Conservation (phyloP, 2,113 vertebrate genomes). For the Hippocampus abdominalis region DNA sequence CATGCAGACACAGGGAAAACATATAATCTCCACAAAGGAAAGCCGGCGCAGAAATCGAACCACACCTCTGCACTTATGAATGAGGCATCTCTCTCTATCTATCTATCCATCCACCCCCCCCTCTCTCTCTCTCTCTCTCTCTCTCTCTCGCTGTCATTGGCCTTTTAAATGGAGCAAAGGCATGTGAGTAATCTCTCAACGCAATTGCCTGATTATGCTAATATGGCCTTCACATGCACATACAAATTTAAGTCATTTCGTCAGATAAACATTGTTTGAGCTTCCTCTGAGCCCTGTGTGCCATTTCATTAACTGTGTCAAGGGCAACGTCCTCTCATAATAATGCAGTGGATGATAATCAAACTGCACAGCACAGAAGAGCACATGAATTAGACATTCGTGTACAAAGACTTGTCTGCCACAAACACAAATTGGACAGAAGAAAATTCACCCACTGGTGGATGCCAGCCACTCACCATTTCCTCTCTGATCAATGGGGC, state of each 20-base stretch:
- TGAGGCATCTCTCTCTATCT: no score
- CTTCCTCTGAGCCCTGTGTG: slow-evolving; percentile 5
- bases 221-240: slow-evolving; percentile 31
- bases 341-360: slow-evolving; percentile 39
- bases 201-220: slow-evolving; percentile 61
- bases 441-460: slow-evolving; percentile 29
- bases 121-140: no score
- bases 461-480: slow-evolving; percentile 19
- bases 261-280: slow-evolving; percentile 42
- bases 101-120: no score
- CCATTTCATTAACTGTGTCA: slow-evolving; percentile 23
- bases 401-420: slow-evolving; percentile 23
- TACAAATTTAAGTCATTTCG: slow-evolving; percentile 52
- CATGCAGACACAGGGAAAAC: no score
- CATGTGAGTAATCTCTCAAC: slow-evolving; percentile 49
- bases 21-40: no score
- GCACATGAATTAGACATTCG: slow-evolving; percentile 38
- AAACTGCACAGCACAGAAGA: slow-evolving; percentile 33
- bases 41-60: no score
- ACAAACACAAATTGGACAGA: slow-evolving; percentile 37
- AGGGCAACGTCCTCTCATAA: slow-evolving; percentile 15
- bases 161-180: slow-evolving; percentile 45
- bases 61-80: no score
- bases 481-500: no score
- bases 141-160: no score